These are phyloP conservation scores for Hyles euphorbiae DNA, from an alignment of 1,140 invertebrate genomes.

Conservation along the genomic window DNA sequence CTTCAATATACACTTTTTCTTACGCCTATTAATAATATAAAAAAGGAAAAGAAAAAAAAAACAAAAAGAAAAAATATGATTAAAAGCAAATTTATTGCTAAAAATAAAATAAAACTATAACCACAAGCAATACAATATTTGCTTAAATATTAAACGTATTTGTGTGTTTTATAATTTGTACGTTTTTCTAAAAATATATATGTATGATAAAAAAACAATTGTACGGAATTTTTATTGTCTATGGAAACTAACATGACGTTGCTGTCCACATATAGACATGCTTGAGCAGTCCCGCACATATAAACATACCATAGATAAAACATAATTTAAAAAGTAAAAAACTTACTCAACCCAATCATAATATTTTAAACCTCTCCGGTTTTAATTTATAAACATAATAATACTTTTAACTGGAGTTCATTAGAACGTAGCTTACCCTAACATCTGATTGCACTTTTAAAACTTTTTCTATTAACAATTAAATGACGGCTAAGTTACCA, in stretches of 20 bases:
- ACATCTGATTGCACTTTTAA: slow-evolving; percentile 70
- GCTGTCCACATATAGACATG: slow-evolving; percentile 17
- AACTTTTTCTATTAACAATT: slow-evolving; percentile 60
- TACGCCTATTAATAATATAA: slow-evolving; percentile 39
- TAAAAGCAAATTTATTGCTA: slow-evolving; percentile 77
- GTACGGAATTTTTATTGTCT: slow-evolving; percentile 14
- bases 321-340: slow-evolving; percentile 66
- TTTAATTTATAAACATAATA: slow-evolving; percentile 68
- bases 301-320: slow-evolving; percentile 49
- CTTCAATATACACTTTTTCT: slow-evolving; percentile 64
- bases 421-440: slow-evolving; percentile 59
- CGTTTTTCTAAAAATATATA: slow-evolving; percentile 44
- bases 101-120: slow-evolving; percentile 72
- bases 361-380: slow-evolving; percentile 71
- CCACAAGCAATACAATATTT: slow-evolving; percentile 64
- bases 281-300: slow-evolving; percentile 46
- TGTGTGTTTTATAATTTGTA: slow-evolving; percentile 54
- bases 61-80: slow-evolving; percentile 65
- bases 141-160: slow-evolving; percentile 43
- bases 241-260: slow-evolving; percentile 17
- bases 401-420: slow-evolving; percentile 70
- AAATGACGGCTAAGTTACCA: slow-evolving; percentile 31
- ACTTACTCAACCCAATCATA: slow-evolving; percentile 65
- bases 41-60: slow-evolving; percentile 53
- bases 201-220: slow-evolving; percentile 29